Percentiles rank a stretch among this genome's conserved stretches.
Evolutionary conservation across 2,797 vertebrate genomes (phyloP).

Genomic region (Myripristis jacobus): DNA sequence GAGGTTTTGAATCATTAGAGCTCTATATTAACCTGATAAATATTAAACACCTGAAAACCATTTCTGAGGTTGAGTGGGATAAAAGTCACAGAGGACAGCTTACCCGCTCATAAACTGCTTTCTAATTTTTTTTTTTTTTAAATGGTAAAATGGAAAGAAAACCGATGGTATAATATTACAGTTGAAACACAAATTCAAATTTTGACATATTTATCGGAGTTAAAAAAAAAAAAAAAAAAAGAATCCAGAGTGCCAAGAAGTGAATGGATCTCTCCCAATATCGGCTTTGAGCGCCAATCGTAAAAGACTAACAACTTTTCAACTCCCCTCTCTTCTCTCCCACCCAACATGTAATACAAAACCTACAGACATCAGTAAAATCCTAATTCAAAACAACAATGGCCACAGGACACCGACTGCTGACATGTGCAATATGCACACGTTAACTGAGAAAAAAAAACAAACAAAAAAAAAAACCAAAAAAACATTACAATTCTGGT

Average conservation of each 20-base stretch:
- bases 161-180: conserved; percentile 76
- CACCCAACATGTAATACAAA: conserved; percentile 63
- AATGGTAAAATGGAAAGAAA: conserved; percentile 54
- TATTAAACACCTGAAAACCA: conserved; percentile 66
- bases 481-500: conserved; percentile 62
- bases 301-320: conserved; percentile 78
- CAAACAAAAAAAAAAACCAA: too few species aligned
- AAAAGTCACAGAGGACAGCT: conserved; percentile 42
- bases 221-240: conserved; percentile 23
- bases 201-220: conserved; percentile 51
- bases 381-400: conserved; percentile 70
- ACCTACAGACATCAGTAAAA: conserved; percentile 72
- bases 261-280: conserved; percentile 54
- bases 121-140: conserved; percentile 37
- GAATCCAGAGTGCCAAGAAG: conserved; percentile 46
- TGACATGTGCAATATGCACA: conserved; percentile 81
- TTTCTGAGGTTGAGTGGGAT: conserved; percentile 51
- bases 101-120: conserved; percentile 53
- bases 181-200: conserved; percentile 60
- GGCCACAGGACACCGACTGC: conserved; percentile 75
- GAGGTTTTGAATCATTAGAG: conserved; percentile 71
- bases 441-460: conserved; percentile 64
- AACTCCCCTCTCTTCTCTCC: conserved; percentile 75
- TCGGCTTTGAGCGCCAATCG: conserved; percentile 69
- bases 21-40: conserved; percentile 72